phyloP scores from a whole-genome alignment of 2,888 invertebrate species.

The Crematogaster levior region DNA sequence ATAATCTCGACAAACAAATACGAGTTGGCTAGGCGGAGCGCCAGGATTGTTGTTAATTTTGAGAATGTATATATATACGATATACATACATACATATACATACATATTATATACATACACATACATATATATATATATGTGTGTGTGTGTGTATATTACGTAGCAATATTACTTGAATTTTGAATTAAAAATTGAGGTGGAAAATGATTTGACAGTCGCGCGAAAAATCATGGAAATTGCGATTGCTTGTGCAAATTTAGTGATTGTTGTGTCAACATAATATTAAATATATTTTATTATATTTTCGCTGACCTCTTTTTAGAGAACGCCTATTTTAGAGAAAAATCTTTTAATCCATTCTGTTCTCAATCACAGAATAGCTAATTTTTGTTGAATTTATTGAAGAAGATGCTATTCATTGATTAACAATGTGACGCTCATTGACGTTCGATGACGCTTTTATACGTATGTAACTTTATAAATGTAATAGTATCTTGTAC shows the following conservation, averaged over 20 bases:
- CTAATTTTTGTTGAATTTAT: neutral
- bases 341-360: slow-evolving; percentile 1
- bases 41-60: slow-evolving; percentile 65
- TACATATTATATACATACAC: too few species aligned
- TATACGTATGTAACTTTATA: neutral
- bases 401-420: neutral
- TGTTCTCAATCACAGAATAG: neutral
- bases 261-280: neutral
- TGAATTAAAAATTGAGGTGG: slow-evolving; percentile 7
- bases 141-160: slow-evolving; percentile 26
- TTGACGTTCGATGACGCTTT: neutral
- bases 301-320: neutral
- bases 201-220: neutral
- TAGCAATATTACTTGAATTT: neutral
- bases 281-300: too few species aligned
- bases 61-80: slow-evolving; percentile 45
- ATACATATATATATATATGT: too few species aligned
- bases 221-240: neutral
- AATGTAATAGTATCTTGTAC: slow-evolving; percentile 37
- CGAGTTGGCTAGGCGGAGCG: slow-evolving; percentile 61
- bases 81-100: neutral
- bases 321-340: neutral
- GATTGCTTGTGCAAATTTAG: slow-evolving; percentile 11
- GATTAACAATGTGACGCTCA: neutral
- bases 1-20: slow-evolving; percentile 69